A percentile compares a stretch with the other conserved stretches of the same genome.
These are phyloP conservation scores for Dendrocopos noguchii DNA, from an alignment of 2,113 vertebrate species.

Conservation along the genomic window DNA sequence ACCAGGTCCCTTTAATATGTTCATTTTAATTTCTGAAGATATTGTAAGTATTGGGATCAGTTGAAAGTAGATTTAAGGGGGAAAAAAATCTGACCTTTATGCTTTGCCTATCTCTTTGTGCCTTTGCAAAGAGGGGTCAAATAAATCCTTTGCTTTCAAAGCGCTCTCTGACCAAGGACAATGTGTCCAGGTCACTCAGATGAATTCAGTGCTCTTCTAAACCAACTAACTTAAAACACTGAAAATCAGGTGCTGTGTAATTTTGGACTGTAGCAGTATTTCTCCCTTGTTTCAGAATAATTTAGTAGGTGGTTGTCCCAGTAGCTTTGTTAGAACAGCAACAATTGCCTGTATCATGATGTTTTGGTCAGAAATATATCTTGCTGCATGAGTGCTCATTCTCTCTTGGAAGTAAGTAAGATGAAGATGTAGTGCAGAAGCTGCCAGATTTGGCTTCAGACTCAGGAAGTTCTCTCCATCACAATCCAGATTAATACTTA, in stretches of 20 bases:
- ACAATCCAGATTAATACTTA: neutral
- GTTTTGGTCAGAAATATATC: neutral
- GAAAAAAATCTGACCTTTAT: neutral
- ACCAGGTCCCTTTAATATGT: neutral
- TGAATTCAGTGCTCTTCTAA: neutral
- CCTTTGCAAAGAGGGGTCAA: neutral
- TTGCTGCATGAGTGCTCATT: neutral
- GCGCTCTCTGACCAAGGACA: neutral
- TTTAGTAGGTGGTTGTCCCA: neutral
- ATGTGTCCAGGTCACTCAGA: accelerated
- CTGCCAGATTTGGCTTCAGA: neutral
- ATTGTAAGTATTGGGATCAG: neutral
- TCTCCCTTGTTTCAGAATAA: neutral
- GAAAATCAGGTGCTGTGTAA: neutral
- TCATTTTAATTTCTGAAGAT: neutral
- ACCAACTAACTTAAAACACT: neutral
- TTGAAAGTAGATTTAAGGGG: neutral
- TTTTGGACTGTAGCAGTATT: neutral
- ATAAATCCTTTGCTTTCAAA: neutral
- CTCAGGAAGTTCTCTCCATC: neutral
- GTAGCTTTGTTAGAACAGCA: neutral
- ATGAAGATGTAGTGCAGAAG: neutral
- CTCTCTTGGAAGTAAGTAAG: neutral
- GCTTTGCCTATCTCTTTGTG: neutral
- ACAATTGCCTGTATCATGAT: neutral